These are phyloP conservation scores for Xenopus borealis DNA, from an alignment of 2,113 vertebrate genomes.

Conservation along the genomic window DNA sequence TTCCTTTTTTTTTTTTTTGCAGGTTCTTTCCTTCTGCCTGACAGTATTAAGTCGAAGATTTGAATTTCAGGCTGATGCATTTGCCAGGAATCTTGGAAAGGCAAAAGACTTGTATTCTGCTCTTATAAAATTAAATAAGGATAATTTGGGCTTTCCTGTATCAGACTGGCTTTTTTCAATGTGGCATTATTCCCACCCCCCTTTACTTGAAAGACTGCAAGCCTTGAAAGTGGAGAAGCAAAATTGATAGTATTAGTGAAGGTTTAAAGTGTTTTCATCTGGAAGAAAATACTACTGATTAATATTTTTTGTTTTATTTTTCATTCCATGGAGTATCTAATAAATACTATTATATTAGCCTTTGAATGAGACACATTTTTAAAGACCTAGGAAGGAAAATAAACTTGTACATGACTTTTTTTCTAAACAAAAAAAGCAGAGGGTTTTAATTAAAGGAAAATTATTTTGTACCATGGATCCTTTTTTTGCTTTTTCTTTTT, in stretches of 20 bases:
- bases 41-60: conserved; percentile 93
- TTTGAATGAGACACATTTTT: conserved; percentile 8
- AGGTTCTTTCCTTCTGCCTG: conserved; percentile 94
- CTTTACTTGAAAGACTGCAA: conserved; percentile 92
- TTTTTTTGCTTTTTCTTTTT: conserved; percentile 16
- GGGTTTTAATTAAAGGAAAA: conserved; percentile 22
- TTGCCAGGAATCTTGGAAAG: conserved; percentile 87
- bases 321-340: conserved; percentile 1
- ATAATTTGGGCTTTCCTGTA: conserved; percentile 96
- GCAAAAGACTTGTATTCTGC: conserved; percentile 91
- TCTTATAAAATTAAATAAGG: conserved; percentile 96
- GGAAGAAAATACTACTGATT: not conserved
- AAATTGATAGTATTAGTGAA: conserved; percentile 71
- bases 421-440: conserved; percentile 3
- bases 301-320: not conserved
- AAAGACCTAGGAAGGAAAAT: conserved; percentile 6
- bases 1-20: conserved; percentile 24
- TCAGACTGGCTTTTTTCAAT: conserved; percentile 97
- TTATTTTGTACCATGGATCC: conserved; percentile 1
- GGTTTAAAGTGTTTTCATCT: not conserved
- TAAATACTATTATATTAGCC: not conserved
- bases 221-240: conserved; percentile 83
- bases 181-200: conserved; percentile 98
- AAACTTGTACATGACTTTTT: conserved; percentile 26
- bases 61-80: conserved; percentile 97